Conservation (phyloP, 2,888 invertebrate genomes). For the Osmoderma eremita region DNA sequence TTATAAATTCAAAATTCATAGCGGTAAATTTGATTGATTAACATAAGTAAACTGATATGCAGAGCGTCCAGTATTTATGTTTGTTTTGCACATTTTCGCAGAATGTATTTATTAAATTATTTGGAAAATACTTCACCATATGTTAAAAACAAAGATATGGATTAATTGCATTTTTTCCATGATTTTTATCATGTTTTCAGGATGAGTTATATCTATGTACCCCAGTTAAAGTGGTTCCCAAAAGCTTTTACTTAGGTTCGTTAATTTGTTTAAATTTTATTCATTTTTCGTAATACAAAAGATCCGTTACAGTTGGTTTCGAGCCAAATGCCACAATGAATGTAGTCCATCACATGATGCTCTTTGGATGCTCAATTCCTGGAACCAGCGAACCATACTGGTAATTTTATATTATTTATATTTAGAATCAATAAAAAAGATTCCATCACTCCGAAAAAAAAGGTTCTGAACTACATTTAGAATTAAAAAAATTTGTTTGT, state of each 20-base stretch:
- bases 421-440: too few relatives aligned
- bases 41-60: neutral
- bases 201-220: constrained; percentile 93
- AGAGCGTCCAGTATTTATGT: too few relatives aligned
- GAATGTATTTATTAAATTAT: neutral
- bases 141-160: constrained; percentile 7
- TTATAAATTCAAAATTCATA: constrained; percentile 5
- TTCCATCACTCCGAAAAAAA: too few relatives aligned
- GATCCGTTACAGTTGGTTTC: constrained; percentile 78
- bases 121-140: too few relatives aligned
- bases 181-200: constrained; percentile 67
- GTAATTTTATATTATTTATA: constrained; percentile 64
- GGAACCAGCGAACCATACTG: constrained; percentile 78
- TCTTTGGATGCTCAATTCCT: constrained; percentile 89
- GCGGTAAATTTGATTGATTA: constrained; percentile 20
- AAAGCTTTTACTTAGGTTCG: constrained; percentile 85
- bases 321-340: constrained; percentile 91
- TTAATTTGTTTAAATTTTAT: constrained; percentile 39
- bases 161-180: too few relatives aligned
- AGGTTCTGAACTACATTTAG: too few relatives aligned
- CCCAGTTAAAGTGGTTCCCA: constrained; percentile 82
- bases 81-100: neutral
- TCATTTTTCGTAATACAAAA: constrained; percentile 29
- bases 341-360: constrained; percentile 91
- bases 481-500: too few relatives aligned